These are phyloP conservation scores for Xylocampa areola DNA, from an alignment of 2,888 invertebrate species.

Conservation along the genomic window DNA sequence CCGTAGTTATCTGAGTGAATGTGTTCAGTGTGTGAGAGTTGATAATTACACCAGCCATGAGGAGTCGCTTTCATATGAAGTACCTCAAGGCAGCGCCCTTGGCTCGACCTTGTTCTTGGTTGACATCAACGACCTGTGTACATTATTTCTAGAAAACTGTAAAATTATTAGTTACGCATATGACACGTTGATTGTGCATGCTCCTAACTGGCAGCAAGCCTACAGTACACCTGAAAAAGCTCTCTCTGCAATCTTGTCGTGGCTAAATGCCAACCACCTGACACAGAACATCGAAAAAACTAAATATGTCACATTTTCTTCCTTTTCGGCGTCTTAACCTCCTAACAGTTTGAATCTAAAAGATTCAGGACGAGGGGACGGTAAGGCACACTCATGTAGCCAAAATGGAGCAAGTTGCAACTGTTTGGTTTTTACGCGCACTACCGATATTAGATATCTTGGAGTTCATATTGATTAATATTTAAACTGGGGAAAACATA, in stretches of 20 bases:
- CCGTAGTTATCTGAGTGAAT: not conserved
- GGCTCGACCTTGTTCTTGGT: constrained; percentile 2
- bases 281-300: constrained; percentile 3
- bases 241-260: not conserved
- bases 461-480: not conserved
- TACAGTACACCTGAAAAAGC: not conserved
- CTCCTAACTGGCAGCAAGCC: not conserved
- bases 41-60: not conserved
- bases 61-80: not conserved
- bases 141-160: not conserved
- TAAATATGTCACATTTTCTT: not conserved
- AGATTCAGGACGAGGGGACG: no score
- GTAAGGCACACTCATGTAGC: not conserved
- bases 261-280: not conserved
- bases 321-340: not conserved
- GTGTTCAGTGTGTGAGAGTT: not conserved
- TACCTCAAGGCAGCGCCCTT: constrained; percentile 2
- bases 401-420: not conserved
- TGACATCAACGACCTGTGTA: constrained; percentile 1
- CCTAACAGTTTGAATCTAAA: not conserved
- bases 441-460: not conserved
- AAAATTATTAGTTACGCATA: constrained; percentile 1
- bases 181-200: constrained; percentile 1
- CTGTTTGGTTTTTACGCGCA: not conserved
- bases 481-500: not conserved